phyloP scores from a whole-genome alignment of 2,113 vertebrate species.

The Caretta caretta region DNA sequence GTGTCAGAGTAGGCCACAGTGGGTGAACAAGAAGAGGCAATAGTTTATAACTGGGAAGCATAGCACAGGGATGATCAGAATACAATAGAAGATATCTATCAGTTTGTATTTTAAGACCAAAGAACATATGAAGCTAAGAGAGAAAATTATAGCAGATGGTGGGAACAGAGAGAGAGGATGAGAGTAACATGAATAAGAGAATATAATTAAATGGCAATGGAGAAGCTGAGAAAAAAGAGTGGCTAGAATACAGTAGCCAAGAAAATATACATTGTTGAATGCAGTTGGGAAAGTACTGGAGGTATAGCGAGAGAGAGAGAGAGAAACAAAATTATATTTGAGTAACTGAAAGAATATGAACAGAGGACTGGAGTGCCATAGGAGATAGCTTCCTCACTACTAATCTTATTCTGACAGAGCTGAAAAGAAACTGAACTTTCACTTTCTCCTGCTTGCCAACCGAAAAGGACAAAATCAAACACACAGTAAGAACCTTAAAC shows the following conservation, averaged over 20 bases:
- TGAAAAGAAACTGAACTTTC: no score
- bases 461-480: background rate
- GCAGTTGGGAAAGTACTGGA: background rate
- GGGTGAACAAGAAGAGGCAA: background rate
- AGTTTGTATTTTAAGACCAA: background rate
- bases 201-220: background rate
- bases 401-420: no score
- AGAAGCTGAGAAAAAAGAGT: background rate
- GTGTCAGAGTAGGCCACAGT: no score
- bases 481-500: background rate
- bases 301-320: background rate
- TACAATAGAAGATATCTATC: background rate
- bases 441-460: no score
- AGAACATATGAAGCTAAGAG: background rate
- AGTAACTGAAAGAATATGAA: background rate
- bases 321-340: background rate
- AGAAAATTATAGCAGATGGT: background rate
- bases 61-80: background rate
- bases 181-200: background rate
- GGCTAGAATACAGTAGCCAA: background rate
- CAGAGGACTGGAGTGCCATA: background rate
- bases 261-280: background rate
- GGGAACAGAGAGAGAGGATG: background rate
- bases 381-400: background rate
- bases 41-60: background rate